phyloP scores from a whole-genome alignment of 2,888 invertebrate species.

The Conistra vaccinii region DNA sequence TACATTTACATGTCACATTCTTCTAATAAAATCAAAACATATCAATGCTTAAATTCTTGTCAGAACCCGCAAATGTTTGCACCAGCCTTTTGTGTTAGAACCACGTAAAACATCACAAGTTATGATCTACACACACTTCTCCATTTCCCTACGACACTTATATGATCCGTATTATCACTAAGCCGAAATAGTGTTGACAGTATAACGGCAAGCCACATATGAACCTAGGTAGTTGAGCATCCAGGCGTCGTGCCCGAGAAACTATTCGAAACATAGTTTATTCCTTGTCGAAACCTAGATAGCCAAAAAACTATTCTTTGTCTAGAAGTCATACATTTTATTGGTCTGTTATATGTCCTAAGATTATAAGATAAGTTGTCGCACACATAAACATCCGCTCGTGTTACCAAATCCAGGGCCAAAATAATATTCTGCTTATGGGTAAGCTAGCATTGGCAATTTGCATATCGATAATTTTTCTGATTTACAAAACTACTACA shows the following conservation, averaged over 20 bases:
- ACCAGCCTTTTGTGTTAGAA: background rate
- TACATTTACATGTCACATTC: background rate
- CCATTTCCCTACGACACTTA: background rate
- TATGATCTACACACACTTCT: background rate
- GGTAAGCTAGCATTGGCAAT: background rate
- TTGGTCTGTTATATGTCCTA: conserved; percentile 12
- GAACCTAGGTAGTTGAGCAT: conserved; percentile 4
- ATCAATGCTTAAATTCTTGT: background rate
- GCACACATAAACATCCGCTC: conserved; percentile 19
- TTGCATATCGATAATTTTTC: background rate
- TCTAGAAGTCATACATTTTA: conserved; percentile 13
- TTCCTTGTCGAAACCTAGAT: conserved; percentile 10
- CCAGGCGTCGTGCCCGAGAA: background rate
- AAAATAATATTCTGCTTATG: background rate
- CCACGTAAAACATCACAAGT: background rate
- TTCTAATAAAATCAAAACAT: background rate
- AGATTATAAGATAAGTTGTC: conserved; percentile 25
- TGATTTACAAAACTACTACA: background rate
- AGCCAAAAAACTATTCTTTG: conserved; percentile 7
- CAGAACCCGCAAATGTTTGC: background rate
- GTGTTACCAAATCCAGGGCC: background rate
- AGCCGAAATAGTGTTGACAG: background rate
- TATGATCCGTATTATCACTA: background rate
- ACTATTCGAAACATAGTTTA: conserved; percentile 14
- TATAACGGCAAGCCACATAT: conserved; percentile 2